Evolutionary conservation across 2,797 vertebrate genomes (phyloP).

Genomic region (Brachymystax lenok): DNA sequence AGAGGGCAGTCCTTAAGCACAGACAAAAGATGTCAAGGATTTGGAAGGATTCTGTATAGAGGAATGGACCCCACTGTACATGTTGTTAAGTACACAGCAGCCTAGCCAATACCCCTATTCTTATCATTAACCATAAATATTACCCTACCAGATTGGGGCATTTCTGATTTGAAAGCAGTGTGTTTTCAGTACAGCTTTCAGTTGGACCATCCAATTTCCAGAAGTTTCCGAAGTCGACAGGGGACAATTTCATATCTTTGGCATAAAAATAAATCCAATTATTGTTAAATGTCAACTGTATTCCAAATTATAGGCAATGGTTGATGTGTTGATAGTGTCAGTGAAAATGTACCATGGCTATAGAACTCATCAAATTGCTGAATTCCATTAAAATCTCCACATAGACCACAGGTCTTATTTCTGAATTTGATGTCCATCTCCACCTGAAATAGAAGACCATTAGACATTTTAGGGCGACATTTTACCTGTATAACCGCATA

Average conservation of each 20-base stretch:
- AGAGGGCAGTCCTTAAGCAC: no score
- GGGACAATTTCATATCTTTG: constrained; percentile 73
- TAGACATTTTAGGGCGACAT: neutral
- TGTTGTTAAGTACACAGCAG: neutral
- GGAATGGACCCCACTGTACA: neutral
- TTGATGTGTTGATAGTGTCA: neutral
- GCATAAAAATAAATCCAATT: neutral
- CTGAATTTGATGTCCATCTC: constrained; percentile 80
- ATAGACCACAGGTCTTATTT: constrained; percentile 86
- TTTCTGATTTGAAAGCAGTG: constrained; percentile 27
- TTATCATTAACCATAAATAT: neutral
- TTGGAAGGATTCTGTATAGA: no score
- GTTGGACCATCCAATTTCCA: constrained; percentile 85
- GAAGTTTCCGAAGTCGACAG: constrained; percentile 74
- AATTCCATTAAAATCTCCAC: constrained; percentile 84
- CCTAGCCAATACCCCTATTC: neutral
- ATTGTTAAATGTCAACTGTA: neutral
- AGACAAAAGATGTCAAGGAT: no score
- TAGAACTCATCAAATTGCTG: constrained; percentile 77
- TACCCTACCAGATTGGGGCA: constrained; percentile 66
- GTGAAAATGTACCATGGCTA: constrained; percentile 72
- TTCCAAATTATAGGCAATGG: neutral
- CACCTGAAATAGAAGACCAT: constrained; percentile 68
- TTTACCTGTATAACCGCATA: neutral
- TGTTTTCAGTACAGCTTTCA: constrained; percentile 80